These are phyloP conservation scores for Hydropsyche betteni DNA, from an alignment of 2,888 invertebrate species.

Conservation along the genomic window DNA sequence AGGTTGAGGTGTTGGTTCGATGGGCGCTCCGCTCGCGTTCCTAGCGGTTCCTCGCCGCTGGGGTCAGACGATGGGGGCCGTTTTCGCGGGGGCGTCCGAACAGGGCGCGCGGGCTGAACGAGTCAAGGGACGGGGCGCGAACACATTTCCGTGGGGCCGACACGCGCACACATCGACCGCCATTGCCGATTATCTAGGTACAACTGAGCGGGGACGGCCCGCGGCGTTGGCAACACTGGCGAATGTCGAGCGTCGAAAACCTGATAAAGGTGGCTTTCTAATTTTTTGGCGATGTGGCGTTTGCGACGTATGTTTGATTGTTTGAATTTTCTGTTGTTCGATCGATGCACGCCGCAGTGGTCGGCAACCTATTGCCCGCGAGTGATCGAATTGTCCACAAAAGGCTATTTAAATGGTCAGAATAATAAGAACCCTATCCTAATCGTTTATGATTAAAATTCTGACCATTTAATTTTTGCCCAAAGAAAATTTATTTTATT, in stretches of 20 bases:
- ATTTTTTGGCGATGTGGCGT: neutral
- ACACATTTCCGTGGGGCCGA: conserved; percentile 17
- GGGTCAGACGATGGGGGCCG: conserved; percentile 56
- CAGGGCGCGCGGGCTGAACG: neutral
- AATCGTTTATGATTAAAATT: too few species aligned
- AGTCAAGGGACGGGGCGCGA: neutral
- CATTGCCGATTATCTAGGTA: conserved; percentile 59
- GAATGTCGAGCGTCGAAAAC: neutral
- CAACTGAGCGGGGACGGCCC: conserved; percentile 37
- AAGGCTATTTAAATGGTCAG: too few species aligned
- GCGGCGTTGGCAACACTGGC: conserved; percentile 41
- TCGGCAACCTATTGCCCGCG: too few species aligned
- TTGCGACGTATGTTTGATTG: neutral
- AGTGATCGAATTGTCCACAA: too few species aligned
- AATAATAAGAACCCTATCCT: too few species aligned
- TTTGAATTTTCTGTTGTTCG: too few species aligned
- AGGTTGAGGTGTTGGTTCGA: neutral
- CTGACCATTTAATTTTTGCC: too few species aligned
- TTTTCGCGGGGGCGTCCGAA: neutral
- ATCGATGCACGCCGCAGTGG: too few species aligned
- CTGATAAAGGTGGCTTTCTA: neutral
- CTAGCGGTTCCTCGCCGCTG: neutral
- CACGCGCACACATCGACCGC: conserved; percentile 60
- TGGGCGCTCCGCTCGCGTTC: too few species aligned
- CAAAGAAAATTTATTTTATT: too few species aligned